Conservation (phyloP, 2,888 invertebrate species). For the Agonopterix alstromeriana region DNA sequence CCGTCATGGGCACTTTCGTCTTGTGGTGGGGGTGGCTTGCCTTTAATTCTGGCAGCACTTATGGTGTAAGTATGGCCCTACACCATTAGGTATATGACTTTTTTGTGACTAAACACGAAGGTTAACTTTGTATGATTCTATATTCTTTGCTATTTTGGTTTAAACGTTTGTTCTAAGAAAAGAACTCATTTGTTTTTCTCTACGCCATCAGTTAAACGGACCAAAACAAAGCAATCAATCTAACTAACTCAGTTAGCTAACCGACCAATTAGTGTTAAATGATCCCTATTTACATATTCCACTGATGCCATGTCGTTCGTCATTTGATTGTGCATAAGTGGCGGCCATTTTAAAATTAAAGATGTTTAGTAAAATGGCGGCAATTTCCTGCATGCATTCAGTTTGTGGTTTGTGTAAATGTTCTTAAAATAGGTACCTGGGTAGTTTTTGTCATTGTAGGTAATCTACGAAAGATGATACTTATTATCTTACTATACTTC, state of each 20-base stretch:
- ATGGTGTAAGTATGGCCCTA: conserved; percentile 74
- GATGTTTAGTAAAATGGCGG: conserved; percentile 12
- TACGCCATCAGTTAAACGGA: not conserved
- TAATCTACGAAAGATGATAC: no score
- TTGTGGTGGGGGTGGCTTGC: conserved; percentile 99
- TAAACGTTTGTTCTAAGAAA: no score
- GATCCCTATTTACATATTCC: conserved; percentile 1
- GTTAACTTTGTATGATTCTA: no score
- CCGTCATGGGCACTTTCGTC: conserved; percentile 93
- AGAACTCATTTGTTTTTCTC: no score
- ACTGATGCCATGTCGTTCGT: conserved; percentile 2
- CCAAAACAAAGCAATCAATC: conserved; percentile 1
- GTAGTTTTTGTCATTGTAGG: no score
- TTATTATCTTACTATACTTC: no score
- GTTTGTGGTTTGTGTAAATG: not conserved
- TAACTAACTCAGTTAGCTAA: not conserved
- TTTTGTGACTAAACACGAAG: no score
- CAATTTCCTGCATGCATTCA: conserved; percentile 13
- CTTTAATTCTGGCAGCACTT: conserved; percentile 94
- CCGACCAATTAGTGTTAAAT: conserved; percentile 4
- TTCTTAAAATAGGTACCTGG: no score
- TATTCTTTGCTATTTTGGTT: no score
- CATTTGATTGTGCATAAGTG: conserved; percentile 9
- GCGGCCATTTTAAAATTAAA: conserved; percentile 18
- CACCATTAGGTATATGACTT: no score